A percentile compares a stretch with the other conserved stretches of the same genome.
These are phyloP conservation scores for Pediacus dermestoides DNA, from an alignment of 2,888 invertebrate genomes.

Conservation along the genomic window DNA sequence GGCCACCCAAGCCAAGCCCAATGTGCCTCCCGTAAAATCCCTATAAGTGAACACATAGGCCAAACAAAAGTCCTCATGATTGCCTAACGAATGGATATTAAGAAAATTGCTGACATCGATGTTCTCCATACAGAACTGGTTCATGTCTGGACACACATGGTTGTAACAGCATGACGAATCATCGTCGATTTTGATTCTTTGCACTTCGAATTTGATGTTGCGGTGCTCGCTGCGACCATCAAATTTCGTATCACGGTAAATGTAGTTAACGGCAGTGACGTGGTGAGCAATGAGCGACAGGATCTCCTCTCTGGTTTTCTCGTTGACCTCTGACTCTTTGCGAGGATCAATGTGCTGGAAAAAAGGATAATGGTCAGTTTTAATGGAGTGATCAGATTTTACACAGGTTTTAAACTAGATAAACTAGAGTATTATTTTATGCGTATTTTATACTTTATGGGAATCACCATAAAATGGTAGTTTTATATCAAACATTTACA, in stretches of 20 bases:
- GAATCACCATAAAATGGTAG: too few species aligned
- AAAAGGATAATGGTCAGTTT: too few species aligned
- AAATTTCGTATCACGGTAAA: conserved; percentile 92
- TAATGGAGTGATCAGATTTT: too few species aligned
- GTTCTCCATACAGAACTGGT: conserved; percentile 92
- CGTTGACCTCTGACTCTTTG: conserved; percentile 67
- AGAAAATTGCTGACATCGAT: conserved; percentile 99
- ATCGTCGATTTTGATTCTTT: conserved; percentile 89
- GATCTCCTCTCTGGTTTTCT: conserved; percentile 95
- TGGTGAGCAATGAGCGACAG: conserved; percentile 96
- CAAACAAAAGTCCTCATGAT: conserved; percentile 97
- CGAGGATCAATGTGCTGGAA: conserved; percentile 68
- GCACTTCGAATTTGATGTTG: conserved; percentile 95
- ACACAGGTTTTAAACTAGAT: too few species aligned
- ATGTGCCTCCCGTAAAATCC: conserved; percentile 96
- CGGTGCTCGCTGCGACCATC: conserved; percentile 86
- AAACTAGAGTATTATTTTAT: too few species aligned
- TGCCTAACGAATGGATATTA: conserved; percentile 93
- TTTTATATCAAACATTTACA: too few species aligned
- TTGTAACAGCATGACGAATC: conserved; percentile 65
- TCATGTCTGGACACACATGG: conserved; percentile 64
- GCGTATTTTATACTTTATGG: too few species aligned
- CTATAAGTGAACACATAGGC: conserved; percentile 99
- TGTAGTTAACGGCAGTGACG: conserved; percentile 96
- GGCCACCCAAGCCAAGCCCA: conserved; percentile 99